Base-by-base conservation (phyloP, 2,888 invertebrate species). In the Archips crataeganus region DNA sequence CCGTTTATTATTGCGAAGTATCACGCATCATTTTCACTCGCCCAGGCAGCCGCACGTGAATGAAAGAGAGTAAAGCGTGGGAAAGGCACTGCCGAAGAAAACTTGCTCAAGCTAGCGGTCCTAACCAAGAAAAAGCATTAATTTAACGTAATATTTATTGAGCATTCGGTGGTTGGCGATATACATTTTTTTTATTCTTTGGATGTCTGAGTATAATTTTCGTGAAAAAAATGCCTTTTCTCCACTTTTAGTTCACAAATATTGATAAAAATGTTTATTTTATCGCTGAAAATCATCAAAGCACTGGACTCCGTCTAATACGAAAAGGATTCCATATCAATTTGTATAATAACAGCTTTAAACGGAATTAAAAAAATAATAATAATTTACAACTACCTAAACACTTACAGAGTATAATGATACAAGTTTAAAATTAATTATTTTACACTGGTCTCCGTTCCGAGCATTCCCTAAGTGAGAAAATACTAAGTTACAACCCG, bases 61-160 rank as follows among this genome's bases (percentile, higher is more conserved):
- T 76, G 75, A 78, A 78, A 78, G 76, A 71, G 75, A 78, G 69
- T 77, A 78, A 67, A 78, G 79, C 76, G 75, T 75, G 61, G 73
- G 81, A 84, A 89, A 89, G 88, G 88, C 89, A 88, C 89, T 89
- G 87, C 86, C 81, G 85, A 85, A 86, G 84, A 85, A 74, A 81
- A 81, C 74, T 79, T 77, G 80, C 81, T 77, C 81, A 77, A 71
- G 60, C 76, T 73, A 70, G 72, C 71, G 57, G 69, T 67, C 73
- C 68, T 70, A 77, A 76, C 79, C 79, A 59, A 76, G 76, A 77
- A 77, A 77, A 65, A 75, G 76, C 73, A 79, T 74, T 75, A 75
- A 78, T 77, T 75, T 79, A 76, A 81, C 77, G 80, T 69, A 77
- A 78, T 80, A 79, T 80, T 80, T 76, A 75, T 83, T 85, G 84